These are phyloP conservation scores for Gallinago media DNA, from an alignment of 2,113 vertebrate genomes.

Conservation along the genomic window DNA sequence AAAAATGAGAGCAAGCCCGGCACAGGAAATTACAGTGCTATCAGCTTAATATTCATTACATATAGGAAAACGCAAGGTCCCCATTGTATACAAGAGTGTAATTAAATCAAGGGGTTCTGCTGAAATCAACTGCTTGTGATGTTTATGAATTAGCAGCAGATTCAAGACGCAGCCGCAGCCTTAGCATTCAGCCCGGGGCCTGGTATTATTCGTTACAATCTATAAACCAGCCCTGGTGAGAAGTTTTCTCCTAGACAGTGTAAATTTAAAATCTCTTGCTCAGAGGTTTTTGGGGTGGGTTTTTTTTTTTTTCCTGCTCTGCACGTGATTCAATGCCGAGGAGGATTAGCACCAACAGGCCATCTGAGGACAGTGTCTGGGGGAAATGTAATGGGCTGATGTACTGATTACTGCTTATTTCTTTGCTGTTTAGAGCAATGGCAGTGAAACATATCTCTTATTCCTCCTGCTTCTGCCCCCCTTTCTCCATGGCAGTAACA, in stretches of 20 bases:
- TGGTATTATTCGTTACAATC: background rate
- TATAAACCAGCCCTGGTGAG: background rate
- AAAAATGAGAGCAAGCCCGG: slow-evolving; percentile 57
- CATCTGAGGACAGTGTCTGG: slow-evolving; percentile 23
- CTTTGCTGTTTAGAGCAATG: background rate
- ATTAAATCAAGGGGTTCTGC: slow-evolving; percentile 76
- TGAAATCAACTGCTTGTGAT: slow-evolving; percentile 64
- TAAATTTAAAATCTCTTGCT: background rate
- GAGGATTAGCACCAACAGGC: background rate
- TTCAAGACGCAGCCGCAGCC: background rate
- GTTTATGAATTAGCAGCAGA: slow-evolving; percentile 41
- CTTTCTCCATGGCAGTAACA: background rate
- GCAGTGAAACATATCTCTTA: background rate
- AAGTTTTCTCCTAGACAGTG: background rate
- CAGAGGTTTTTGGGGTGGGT: background rate
- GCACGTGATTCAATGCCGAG: background rate
- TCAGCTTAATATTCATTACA: slow-evolving; percentile 71
- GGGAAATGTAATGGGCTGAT: background rate
- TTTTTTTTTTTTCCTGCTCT: background rate
- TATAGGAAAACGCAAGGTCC: slow-evolving; percentile 56
- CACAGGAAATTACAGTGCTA: slow-evolving; percentile 72
- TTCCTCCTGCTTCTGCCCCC: background rate
- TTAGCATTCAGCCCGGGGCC: background rate
- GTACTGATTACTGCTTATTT: slow-evolving; percentile 1
- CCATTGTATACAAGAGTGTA: slow-evolving; percentile 56